Evolutionary conservation across 2,797 vertebrate genomes (phyloP).

Genomic region (Silurus aristotelis): DNA sequence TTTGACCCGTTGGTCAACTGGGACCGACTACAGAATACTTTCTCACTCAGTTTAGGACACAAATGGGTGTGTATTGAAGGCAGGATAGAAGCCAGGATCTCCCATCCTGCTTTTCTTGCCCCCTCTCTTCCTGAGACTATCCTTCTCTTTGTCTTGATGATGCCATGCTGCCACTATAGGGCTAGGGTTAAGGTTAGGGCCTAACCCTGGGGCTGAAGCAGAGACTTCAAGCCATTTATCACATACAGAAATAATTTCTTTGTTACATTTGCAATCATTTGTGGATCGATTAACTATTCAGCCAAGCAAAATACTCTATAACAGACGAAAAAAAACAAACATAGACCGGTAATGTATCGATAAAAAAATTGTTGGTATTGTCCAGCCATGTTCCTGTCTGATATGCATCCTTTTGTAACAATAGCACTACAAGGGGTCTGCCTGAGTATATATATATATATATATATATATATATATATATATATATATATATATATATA

Average conservation of each 20-base stretch:
- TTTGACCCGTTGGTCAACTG: constrained; percentile 4
- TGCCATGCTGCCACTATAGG: constrained; percentile 3
- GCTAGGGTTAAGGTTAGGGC: too few species aligned
- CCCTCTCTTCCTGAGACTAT: neutral
- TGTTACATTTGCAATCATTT: neutral
- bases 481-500: too few species aligned
- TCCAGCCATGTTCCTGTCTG: constrained; percentile 61
- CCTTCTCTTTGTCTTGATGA: constrained; percentile 28
- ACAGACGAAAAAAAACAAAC: constrained; percentile 60
- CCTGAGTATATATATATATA: neutral
- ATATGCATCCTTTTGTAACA: constrained; percentile 67
- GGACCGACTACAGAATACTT: neutral
- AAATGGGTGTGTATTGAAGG: constrained; percentile 27
- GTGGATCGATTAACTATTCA: neutral
- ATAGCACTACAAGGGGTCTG: constrained; percentile 54
- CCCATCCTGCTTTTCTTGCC: constrained; percentile 60
- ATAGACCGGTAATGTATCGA: constrained; percentile 51
- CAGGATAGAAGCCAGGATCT: constrained; percentile 40
- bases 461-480: neutral
- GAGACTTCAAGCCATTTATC: constrained; percentile 11
- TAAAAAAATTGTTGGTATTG: constrained; percentile 64
- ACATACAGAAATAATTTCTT: constrained; percentile 24
- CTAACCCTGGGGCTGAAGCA: too few species aligned
- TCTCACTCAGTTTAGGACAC: neutral
- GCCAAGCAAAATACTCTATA: neutral